Evolutionary conservation across 1,140 invertebrate genomes (phyloP).

Genomic region (Solen grandis): DNA sequence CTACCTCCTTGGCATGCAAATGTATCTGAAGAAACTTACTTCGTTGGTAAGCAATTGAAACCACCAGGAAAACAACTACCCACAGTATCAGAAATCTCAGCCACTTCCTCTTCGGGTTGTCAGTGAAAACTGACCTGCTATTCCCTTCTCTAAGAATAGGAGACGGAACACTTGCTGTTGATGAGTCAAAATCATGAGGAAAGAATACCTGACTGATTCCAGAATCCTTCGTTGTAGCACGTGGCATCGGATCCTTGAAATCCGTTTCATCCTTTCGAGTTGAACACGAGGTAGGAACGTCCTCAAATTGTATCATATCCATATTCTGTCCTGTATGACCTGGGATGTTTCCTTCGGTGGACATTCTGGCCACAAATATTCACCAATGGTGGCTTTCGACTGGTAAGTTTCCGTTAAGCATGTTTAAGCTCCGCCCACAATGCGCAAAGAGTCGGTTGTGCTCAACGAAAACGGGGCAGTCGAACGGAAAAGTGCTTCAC

Average conservation of each 20-base stretch:
- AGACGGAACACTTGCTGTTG: too few species aligned
- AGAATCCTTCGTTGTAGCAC: too few species aligned
- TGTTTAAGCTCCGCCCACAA: too few species aligned
- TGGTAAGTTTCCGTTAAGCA: too few species aligned
- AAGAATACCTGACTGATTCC: too few species aligned
- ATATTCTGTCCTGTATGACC: neutral
- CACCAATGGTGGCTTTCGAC: too few species aligned
- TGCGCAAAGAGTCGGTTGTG: too few species aligned
- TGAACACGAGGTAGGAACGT: neutral
- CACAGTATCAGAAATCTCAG: neutral
- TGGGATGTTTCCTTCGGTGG: constrained; percentile 15
- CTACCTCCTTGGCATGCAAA: neutral
- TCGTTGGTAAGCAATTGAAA: neutral
- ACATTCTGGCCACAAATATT: constrained; percentile 2
- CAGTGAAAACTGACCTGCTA: neutral
- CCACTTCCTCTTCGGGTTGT: neutral
- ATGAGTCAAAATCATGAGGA: too few species aligned
- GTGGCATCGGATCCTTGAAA: neutral
- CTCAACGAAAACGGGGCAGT: too few species aligned
- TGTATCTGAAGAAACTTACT: neutral
- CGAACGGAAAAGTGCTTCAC: too few species aligned
- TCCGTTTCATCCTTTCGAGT: too few species aligned
- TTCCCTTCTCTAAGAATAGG: too few species aligned
- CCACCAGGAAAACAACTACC: neutral
- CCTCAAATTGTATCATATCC: neutral